phyloP scores from a whole-genome alignment of 2,888 invertebrate genomes.

The Eumerus sabulonum region DNA sequence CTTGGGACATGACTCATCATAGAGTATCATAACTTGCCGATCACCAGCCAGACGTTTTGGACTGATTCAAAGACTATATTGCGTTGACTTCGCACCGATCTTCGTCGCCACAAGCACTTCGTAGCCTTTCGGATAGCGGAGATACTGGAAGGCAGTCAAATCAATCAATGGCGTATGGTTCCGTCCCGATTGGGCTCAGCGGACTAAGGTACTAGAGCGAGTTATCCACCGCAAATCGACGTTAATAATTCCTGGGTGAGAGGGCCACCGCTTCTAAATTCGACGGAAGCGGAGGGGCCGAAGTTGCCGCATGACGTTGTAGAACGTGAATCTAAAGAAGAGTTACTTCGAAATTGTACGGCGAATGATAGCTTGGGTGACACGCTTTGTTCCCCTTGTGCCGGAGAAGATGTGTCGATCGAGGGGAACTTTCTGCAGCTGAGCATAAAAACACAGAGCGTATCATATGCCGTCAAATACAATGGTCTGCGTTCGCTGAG shows the following conservation, averaged over 20 bases:
- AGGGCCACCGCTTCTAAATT: constrained; percentile 12
- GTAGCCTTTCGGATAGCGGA: background rate
- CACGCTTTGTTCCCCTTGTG: constrained; percentile 11
- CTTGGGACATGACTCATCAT: constrained; percentile 10
- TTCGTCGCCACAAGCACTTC: constrained; percentile 4
- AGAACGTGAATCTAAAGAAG: background rate
- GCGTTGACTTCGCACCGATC: constrained; percentile 4
- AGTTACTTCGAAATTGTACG: constrained; percentile 2
- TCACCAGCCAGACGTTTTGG: background rate
- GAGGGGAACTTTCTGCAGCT: constrained; percentile 6
- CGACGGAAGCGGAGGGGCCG: constrained; percentile 14
- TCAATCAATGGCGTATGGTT: constrained; percentile 20
- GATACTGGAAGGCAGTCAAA: no score
- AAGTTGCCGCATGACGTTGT: constrained; percentile 17
- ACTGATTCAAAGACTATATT: constrained; percentile 19
- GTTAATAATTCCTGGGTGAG: constrained; percentile 18
- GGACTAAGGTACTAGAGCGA: constrained; percentile 13
- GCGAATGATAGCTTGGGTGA: constrained; percentile 15
- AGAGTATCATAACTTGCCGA: background rate
- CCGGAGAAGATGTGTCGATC: background rate
- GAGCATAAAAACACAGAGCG: constrained; percentile 19
- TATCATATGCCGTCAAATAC: constrained; percentile 9
- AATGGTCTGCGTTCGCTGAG: background rate
- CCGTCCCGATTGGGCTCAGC: constrained; percentile 24
- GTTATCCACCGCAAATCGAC: constrained; percentile 8